Evolutionary conservation across 2,113 vertebrate species (phyloP).

Genomic region (Arizona elegans): DNA sequence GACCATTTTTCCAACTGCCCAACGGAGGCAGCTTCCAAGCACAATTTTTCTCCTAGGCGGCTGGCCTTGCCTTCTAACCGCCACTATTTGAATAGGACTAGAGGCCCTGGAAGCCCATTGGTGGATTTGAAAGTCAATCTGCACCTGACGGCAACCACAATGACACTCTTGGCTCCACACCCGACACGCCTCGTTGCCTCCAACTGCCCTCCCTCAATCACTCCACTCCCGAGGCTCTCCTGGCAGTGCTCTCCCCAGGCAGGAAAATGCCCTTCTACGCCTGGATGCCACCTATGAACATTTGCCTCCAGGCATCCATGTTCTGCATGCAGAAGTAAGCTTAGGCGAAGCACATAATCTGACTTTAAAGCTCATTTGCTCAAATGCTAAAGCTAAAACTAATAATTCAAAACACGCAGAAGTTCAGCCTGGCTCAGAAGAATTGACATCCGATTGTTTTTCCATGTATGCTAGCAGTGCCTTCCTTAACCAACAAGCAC

Average conservation of each 20-base stretch:
- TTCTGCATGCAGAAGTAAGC: not conserved
- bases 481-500: not conserved
- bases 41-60: not conserved
- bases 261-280: not conserved
- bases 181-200: not conserved
- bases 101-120: constrained; percentile 65
- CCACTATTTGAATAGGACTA: constrained; percentile 62
- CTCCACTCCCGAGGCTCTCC: not conserved
- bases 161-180: not conserved
- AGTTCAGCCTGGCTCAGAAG: not conserved
- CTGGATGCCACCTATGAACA: not conserved
- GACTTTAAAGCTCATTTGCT: not conserved
- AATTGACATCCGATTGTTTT: not conserved
- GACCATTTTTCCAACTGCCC: constrained; percentile 29
- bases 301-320: not conserved
- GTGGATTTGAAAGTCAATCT: constrained; percentile 51
- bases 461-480: not conserved
- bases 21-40: not conserved
- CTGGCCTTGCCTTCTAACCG: constrained; percentile 36
- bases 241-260: not conserved
- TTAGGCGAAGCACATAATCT: not conserved
- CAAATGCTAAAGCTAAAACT: not conserved
- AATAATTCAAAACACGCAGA: not conserved
- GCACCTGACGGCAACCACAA: constrained; percentile 52
- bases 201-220: not conserved